Base-by-base conservation (phyloP, 1,140 invertebrate genomes). In the Dendrolimus kikuchii region DNA sequence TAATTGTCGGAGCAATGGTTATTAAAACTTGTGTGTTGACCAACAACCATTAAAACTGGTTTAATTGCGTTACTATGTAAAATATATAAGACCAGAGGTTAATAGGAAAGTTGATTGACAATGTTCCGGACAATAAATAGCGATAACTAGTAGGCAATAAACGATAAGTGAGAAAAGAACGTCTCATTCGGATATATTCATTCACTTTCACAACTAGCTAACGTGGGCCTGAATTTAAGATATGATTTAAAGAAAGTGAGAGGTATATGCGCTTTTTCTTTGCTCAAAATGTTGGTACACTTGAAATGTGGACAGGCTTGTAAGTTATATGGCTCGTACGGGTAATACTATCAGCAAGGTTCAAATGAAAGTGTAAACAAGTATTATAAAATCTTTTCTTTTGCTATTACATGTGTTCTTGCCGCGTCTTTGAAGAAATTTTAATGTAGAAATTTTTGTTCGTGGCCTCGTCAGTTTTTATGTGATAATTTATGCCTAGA, bases 201-300 rank as follows among this genome's bases (percentile, higher is more conserved):
- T 70, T 68, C 70, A 77, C 78, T 81, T 84, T 84, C 78, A 77
- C 77, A 62, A 65, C 51, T 23, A 50, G 62, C 62, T 70, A 64
- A 66, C 73, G 67, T 69, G 65, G 62, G 47, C 53, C 58, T 45
- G 61, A 70, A 68, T 75, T 68, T 70, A 66, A 69, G 62, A 68
- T 68, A 66, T 63, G 54, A 71, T 71, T 57, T 56, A 58, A 74
- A 67, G 77, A 84, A 81, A 81, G 81, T 81, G 74, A 81, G 75
- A 77, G 78, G 72, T 59, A 42, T 57, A 57, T 62, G 10, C 49
- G 41, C 73, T 81, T 76, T 80, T 83, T 78, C 76, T 81, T 81
- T 78, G 57, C 68, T 61, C 66, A 77, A 65, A 60, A 36, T 72
- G 57, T 80, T 80, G 78, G 71, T 60, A 66, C 64, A 67, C 56